phyloP scores from a whole-genome alignment of 2,797 vertebrate species.

The Myripristis jacobus region DNA sequence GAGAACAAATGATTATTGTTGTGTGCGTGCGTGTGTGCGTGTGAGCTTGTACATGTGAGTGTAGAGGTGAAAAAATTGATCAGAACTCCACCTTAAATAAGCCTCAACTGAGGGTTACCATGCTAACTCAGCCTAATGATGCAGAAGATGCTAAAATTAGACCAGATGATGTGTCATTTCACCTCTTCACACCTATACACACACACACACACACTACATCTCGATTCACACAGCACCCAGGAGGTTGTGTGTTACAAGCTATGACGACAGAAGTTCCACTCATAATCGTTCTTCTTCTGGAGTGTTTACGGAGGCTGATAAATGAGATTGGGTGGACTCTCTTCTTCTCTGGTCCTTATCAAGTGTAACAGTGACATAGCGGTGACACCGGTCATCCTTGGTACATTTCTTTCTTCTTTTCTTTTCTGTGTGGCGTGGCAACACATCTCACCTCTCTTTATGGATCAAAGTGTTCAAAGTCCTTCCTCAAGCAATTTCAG shows the following conservation, averaged over 20 bases:
- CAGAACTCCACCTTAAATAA: slow-evolving; percentile 19
- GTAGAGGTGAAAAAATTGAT: slow-evolving; percentile 28
- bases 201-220: slow-evolving; percentile 10
- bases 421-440: slow-evolving; percentile 8
- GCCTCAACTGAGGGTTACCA: slow-evolving; percentile 48
- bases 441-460: slow-evolving; percentile 10
- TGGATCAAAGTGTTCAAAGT: slow-evolving; percentile 25
- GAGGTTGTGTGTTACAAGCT: slow-evolving; percentile 31
- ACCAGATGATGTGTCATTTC: slow-evolving; percentile 36
- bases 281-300: slow-evolving; percentile 30
- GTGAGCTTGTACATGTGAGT: neutral
- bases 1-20: neutral
- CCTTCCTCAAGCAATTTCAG: slow-evolving; percentile 17
- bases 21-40: slow-evolving; percentile 5
- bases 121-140: slow-evolving; percentile 65
- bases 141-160: slow-evolving; percentile 65
- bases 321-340: slow-evolving; percentile 35
- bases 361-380: slow-evolving; percentile 28
- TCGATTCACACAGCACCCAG: neutral
- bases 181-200: slow-evolving; percentile 22
- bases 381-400: slow-evolving; percentile 20
- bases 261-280: slow-evolving; percentile 24
- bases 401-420: slow-evolving; percentile 3
- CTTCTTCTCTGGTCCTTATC: slow-evolving; percentile 55
- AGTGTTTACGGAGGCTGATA: slow-evolving; percentile 55